Evolutionary conservation across 2,888 invertebrate species (phyloP), one percentile per base, ranked within the genome.

Genomic region (Lepidocyrtoides sp.): DNA sequence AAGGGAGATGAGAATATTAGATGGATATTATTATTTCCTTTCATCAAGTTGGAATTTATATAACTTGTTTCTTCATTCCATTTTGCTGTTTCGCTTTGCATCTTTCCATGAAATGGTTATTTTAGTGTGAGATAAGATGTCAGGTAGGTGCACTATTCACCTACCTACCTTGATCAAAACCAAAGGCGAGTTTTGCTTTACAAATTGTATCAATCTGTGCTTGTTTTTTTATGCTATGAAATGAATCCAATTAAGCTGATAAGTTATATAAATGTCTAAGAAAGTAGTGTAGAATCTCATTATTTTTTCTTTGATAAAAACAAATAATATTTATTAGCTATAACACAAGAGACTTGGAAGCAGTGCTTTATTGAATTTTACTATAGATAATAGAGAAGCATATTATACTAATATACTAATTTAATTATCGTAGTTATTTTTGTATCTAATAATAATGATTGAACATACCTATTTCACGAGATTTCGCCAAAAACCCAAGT

Each of bases 371-470:
- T 20, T 72, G 1, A 23, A 44, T 4, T 72, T 72, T 72, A 72
- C 44, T 72, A n/a, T n/a, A n/a, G 44, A 48, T 48, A 48, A 7
- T n/a, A n/a, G n/a, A n/a, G n/a, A n/a, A n/a, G n/a, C n/a, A n/a
- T n/a, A n/a, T n/a, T n/a, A n/a, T n/a, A n/a, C n/a, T n/a, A n/a
- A n/a, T 26, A 23, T 26, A 26, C 75, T 75, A 75, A 75, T 75
- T 75, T 48, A 75, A 75, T 75, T 48, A 75, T 10, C 26, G 2
- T 14, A 51, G 75, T n/a, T 75, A 48, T 51, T 75, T 48, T n/a
- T 72, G 44, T 72, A 20, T 20, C 8, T n/a, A 51, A 48, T 51
- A 17, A 12, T 51, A 51, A 51, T 51, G 14, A 44, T 51, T n/a
- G 51, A n/a, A 51, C 1, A 63, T 8, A 26, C 2, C 3, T 12